phyloP scores from a whole-genome alignment of 2,113 vertebrate genomes.

The Halcyon senegalensis region DNA sequence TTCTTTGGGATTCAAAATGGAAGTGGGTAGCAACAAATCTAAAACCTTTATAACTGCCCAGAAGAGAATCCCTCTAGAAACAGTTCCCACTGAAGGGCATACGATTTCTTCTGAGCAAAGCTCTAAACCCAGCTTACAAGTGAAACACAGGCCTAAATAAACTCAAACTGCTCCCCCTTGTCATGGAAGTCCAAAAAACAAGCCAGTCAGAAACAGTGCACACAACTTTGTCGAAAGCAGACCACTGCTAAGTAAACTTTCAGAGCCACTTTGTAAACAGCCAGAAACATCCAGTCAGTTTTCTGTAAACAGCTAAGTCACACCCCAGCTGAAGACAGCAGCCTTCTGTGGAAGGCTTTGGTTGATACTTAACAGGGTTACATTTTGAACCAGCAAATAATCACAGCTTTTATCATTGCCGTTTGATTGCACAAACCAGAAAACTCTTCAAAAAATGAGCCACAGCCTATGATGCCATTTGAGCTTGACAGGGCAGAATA shows the following conservation, averaged over 20 bases:
- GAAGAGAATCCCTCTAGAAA: neutral
- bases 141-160: neutral
- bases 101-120: neutral
- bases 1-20: neutral
- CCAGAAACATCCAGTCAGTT: conserved; percentile 47
- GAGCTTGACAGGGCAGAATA: neutral
- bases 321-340: neutral
- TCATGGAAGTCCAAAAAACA: neutral
- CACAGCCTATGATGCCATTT: neutral
- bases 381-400: neutral
- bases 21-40: neutral
- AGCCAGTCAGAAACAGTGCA: neutral
- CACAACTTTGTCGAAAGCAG: conserved; percentile 34
- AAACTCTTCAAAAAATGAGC: neutral
- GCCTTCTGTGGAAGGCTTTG: neutral
- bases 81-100: neutral
- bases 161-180: neutral
- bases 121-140: neutral
- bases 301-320: conserved; percentile 65
- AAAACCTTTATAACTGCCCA: neutral
- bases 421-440: neutral
- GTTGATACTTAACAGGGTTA: conserved; percentile 43
- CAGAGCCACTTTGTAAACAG: conserved; percentile 63
- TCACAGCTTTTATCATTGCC: neutral
- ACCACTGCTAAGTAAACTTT: conserved; percentile 63